Conservation (phyloP, 1,140 invertebrate genomes). For the Hylyphantes graminicola region DNA sequence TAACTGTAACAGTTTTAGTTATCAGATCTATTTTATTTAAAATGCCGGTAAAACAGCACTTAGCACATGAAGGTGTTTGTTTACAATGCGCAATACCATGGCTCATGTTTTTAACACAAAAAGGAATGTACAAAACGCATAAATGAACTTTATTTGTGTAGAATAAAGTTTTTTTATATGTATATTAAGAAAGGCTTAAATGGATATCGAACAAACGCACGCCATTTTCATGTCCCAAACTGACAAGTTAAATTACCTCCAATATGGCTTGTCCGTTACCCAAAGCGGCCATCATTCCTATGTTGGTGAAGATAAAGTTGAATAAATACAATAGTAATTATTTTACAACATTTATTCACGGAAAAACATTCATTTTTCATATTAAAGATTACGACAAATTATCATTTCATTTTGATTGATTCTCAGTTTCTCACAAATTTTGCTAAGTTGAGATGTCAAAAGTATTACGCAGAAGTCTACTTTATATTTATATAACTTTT, state of each 20-base stretch:
- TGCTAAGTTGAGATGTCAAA: conserved; percentile 10
- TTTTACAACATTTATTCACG: not conserved
- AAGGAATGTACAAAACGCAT: not conserved
- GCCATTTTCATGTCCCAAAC: conserved; percentile 29
- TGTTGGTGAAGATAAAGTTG: not conserved
- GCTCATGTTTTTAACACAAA: not conserved
- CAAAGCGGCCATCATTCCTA: conserved; percentile 25
- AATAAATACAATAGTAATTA: not conserved
- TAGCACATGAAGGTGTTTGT: not conserved
- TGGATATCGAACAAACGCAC: not conserved
- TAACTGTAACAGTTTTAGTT: no score
- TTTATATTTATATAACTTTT: no score
- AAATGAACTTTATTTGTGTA: not conserved
- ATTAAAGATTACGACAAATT: not conserved
- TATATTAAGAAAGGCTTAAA: not conserved
- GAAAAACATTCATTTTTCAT: not conserved
- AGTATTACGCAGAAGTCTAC: no score
- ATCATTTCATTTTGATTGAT: not conserved
- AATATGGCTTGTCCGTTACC: conserved; percentile 48
- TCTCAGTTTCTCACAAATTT: not conserved
- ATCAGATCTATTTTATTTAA: no score
- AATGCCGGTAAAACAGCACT: no score
- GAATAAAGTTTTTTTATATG: no score
- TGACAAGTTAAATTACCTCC: conserved; percentile 39
- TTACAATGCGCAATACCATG: not conserved